Evolutionary conservation across 2,113 vertebrate genomes (phyloP).

Genomic region (Cyanoramphus novaezelandiae): DNA sequence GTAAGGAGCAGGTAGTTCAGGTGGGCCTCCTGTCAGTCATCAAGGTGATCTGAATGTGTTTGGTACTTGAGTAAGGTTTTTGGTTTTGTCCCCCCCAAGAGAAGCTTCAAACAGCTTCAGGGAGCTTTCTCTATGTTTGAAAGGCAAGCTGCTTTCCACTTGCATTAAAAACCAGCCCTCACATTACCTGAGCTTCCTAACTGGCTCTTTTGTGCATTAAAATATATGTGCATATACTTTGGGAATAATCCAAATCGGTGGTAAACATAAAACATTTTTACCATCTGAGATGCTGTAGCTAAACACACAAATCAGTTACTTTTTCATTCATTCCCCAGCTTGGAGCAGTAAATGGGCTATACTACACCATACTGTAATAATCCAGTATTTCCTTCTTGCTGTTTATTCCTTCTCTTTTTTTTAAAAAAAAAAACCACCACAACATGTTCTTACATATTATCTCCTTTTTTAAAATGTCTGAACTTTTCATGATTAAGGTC

Average conservation of each 20-base stretch:
- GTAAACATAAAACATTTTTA: background rate
- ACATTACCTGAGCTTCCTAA: background rate
- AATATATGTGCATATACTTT: background rate
- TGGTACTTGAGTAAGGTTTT: background rate
- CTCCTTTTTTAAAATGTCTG: background rate
- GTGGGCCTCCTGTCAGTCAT: background rate
- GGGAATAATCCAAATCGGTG: background rate
- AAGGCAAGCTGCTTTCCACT: background rate
- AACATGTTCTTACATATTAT: background rate
- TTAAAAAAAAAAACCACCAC: background rate
- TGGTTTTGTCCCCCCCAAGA: background rate
- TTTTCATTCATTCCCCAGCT: background rate
- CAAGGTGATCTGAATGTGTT: background rate
- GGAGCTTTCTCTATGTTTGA: background rate
- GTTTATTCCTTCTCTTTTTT: background rate
- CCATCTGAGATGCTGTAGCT: background rate
- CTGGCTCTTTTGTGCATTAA: background rate
- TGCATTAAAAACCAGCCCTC: background rate
- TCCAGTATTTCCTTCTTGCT: background rate
- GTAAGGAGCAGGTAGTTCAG: background rate
- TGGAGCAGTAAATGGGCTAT: background rate
- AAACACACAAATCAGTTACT: background rate
- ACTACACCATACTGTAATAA: background rate
- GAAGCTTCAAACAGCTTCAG: background rate
- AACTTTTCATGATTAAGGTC: background rate